phyloP scores from a whole-genome alignment of 1,140 invertebrate species.

The Drosophila neocordata region DNA sequence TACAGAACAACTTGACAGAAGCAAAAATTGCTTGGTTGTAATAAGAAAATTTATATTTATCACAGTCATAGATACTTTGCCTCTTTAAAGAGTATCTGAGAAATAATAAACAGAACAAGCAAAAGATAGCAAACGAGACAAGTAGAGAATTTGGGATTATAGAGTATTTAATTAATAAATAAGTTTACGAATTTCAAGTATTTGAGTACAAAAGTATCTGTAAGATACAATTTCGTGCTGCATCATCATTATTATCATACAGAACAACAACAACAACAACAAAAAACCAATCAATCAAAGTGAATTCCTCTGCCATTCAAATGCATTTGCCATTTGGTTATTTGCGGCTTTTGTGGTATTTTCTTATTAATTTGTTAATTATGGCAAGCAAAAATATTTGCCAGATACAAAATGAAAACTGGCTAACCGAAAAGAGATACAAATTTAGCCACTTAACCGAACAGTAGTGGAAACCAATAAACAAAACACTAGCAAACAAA shows the following conservation, averaged over 20 bases:
- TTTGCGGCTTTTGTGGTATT: slow-evolving; percentile 14
- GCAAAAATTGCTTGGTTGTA: no score
- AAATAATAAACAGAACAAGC: not conserved
- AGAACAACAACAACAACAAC: not conserved
- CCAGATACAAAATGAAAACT: slow-evolving; percentile 3
- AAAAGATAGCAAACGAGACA: not conserved
- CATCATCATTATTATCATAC: not conserved
- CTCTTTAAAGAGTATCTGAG: not conserved
- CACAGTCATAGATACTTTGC: no score
- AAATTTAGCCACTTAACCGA: slow-evolving; percentile 14
- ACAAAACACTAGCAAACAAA: slow-evolving; percentile 12
- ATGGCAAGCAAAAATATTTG: slow-evolving; percentile 7
- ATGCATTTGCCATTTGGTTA: not conserved
- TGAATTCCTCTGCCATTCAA: not conserved
- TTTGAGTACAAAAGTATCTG: not conserved
- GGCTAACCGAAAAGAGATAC: not conserved
- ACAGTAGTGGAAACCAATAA: slow-evolving; percentile 10
- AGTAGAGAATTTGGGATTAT: not conserved
- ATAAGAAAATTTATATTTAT: no score
- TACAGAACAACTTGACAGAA: no score
- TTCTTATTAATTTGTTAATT: slow-evolving; percentile 18
- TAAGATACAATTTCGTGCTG: not conserved
- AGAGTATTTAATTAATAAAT: slow-evolving; percentile 4
- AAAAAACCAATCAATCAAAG: slow-evolving; percentile 5
- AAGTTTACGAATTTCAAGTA: not conserved